A percentile compares a stretch with the other conserved stretches of the same genome.
phyloP scores from a whole-genome alignment of 2,888 invertebrate species.

The Euproctis similis region DNA sequence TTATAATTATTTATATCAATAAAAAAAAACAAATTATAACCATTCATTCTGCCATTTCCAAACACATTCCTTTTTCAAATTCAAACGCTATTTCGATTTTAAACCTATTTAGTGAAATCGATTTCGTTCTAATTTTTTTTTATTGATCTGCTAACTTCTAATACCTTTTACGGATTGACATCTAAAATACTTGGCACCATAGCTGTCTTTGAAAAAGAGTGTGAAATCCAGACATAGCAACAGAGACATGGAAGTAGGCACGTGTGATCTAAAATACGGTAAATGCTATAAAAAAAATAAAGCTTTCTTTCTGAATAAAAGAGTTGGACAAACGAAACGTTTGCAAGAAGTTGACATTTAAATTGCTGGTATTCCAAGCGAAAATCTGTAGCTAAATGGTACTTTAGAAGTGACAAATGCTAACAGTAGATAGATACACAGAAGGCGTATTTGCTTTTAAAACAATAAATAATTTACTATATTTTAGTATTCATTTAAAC shows the following conservation, averaged over 20 bases:
- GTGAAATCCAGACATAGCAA: constrained; percentile 10
- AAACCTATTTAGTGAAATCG: not conserved
- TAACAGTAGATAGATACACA: constrained; percentile 17
- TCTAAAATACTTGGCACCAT: constrained; percentile 11
- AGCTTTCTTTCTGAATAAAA: constrained; percentile 12
- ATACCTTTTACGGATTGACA: no score
- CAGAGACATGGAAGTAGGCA: constrained; percentile 2
- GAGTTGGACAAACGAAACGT: not conserved
- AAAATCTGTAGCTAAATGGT: constrained; percentile 19
- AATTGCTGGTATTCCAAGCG: constrained; percentile 24
- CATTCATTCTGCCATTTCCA: no score
- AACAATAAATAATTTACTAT: no score
- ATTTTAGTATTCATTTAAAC: no score
- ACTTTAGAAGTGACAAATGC: constrained; percentile 19
- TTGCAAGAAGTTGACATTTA: constrained; percentile 28
- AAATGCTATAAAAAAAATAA: constrained; percentile 12
- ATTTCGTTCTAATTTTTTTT: not conserved
- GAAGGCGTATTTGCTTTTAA: constrained; percentile 16
- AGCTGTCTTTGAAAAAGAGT: constrained; percentile 8
- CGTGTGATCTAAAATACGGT: constrained; percentile 20
- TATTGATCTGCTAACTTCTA: no score
- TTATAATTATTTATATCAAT: no score
- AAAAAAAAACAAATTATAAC: no score
- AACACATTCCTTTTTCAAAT: no score
- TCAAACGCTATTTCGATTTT: no score